phyloP scores from a whole-genome alignment of 2,113 vertebrate genomes.

The Alexandromys fortis region DNA sequence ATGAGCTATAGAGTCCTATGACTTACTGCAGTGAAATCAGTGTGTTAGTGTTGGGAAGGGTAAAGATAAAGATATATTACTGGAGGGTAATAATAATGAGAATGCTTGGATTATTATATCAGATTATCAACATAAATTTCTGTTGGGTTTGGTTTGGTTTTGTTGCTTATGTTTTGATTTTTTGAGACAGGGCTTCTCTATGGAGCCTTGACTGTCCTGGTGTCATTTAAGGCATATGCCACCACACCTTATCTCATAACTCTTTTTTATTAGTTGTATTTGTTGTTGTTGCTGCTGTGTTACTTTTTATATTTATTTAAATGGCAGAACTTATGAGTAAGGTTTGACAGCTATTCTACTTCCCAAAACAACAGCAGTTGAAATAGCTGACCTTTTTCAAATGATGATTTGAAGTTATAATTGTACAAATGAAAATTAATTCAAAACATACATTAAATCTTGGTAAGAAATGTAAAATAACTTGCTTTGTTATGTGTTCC shows the following conservation, averaged over 20 bases:
- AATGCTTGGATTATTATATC: not conserved
- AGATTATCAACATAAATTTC: not conserved
- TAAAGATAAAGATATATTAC: fast-evolving
- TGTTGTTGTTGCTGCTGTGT: not conserved
- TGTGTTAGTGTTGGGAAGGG: fast-evolving
- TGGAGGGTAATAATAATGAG: not conserved
- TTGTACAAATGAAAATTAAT: not conserved
- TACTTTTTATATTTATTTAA: not conserved
- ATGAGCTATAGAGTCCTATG: fast-evolving
- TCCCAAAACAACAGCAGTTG: not conserved
- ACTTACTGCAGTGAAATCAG: not conserved
- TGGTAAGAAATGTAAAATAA: not conserved
- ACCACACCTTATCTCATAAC: not conserved
- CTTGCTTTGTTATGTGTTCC: not conserved
- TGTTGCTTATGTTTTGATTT: not conserved
- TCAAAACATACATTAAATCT: not conserved
- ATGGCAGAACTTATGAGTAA: not conserved
- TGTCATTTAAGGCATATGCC: not conserved
- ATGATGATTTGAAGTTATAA: not conserved
- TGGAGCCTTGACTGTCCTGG: not conserved
- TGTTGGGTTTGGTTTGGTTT: not conserved
- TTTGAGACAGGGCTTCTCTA: not conserved
- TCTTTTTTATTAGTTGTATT: not conserved
- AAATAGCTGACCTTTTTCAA: not conserved
- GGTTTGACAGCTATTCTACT: not conserved